Evolutionary conservation across 1,140 invertebrate genomes (phyloP).

Genomic region (Triops cancriformis): DNA sequence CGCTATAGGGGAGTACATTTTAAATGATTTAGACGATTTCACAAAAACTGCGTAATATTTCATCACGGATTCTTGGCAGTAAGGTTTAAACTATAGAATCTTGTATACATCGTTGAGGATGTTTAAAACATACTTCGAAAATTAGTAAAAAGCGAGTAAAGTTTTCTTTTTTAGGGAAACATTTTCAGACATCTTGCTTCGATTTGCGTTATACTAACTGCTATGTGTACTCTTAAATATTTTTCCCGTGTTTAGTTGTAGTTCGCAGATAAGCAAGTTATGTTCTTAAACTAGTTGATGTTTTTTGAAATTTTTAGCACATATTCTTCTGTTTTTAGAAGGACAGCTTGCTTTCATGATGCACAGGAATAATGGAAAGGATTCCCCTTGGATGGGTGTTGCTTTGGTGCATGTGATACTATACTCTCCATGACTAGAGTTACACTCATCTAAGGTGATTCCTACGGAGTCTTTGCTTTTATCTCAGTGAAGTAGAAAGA

Average conservation of each 20-base stretch:
- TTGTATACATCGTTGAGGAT: no score
- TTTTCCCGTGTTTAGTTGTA: not conserved
- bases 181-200: no score
- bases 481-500: not conserved
- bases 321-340: not conserved
- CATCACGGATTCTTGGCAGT: no score
- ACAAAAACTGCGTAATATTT: no score
- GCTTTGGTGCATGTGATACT: slow-evolving; percentile 37
- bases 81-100: no score
- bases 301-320: not conserved
- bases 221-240: not conserved
- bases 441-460: slow-evolving; percentile 39
- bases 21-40: no score
- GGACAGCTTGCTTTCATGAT: not conserved
- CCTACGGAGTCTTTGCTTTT: not conserved
- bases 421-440: slow-evolving; percentile 42
- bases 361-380: not conserved
- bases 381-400: slow-evolving; percentile 32
- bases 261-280: not conserved
- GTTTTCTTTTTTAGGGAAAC: no score
- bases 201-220: not conserved
- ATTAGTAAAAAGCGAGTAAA: no score
- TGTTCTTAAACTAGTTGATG: not conserved
- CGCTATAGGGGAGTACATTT: no score
- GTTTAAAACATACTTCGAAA: no score